Evolutionary conservation across 2,113 vertebrate genomes (phyloP), one percentile per base, ranked within the genome.

Genomic region (Nerophis ophidion): DNA sequence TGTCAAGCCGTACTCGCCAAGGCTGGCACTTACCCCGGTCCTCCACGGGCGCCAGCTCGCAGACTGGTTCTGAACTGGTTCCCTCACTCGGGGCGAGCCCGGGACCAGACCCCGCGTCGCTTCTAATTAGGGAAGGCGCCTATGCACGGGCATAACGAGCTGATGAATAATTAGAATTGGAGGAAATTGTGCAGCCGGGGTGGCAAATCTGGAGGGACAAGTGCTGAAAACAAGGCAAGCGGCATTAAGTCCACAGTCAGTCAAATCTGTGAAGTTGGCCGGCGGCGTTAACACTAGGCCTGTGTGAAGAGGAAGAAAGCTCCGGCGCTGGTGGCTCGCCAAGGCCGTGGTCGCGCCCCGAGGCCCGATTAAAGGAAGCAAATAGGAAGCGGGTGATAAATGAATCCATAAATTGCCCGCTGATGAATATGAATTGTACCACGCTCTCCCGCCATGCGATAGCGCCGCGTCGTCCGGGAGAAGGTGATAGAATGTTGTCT

Each of bases 161-260:
- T 88, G 88, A 89, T 86, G 89, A 89, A 90, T 92, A 90, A 92
- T 91, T 90, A 91, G 81, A 87, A 89, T 88, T 83, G 83, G 85
- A 84, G 78, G 81, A 89, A 89, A 89, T 90, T 92, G 90, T 92
- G 90, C 90, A 92, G 87, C 84, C 87, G 81, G 85, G 88, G 88
- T 85, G 87, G 90, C 91, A 95, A 95, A 95, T 96, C 88, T 92
- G 90, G 91, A 93, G 88, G 92, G 93, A 94, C 93, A 94, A 94
- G 92, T 91, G 92, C 92, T 93, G 93, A 91, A 93, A 94, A 92
- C 87, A 83, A 93, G 92, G 92, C 93, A 92, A 84, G 89, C 85
- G 87, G 88, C 90, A 94, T 95, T 95, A 93, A 91, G 90, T 88
- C 90, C 72, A 82, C 87, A 93, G 93, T 95, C 93, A 93, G 92